Percentiles rank a stretch among this genome's conserved stretches.
phyloP scores from a whole-genome alignment of 2,113 vertebrate species.

The Zosterops hypoxanthus region DNA sequence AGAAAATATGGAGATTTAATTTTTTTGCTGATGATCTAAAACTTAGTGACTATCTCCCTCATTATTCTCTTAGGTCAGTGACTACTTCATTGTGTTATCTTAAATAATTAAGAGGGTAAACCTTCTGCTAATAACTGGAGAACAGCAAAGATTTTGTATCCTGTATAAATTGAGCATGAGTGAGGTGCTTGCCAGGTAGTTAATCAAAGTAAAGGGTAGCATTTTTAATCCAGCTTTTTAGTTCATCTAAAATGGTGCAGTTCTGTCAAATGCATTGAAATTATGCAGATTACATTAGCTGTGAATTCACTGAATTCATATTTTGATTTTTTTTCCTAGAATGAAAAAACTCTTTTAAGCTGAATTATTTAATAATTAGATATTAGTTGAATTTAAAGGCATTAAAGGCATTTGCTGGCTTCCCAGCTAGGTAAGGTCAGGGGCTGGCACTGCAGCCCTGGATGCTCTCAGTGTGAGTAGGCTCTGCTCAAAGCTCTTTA shows the following conservation, averaged over 20 bases:
- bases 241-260: neutral
- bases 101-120: constrained; percentile 41
- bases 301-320: neutral
- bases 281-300: neutral
- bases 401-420: neutral
- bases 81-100: constrained; percentile 3
- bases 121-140: neutral
- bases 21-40: neutral
- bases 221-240: neutral
- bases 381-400: neutral
- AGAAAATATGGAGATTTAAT: neutral
- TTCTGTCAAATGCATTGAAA: neutral
- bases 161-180: neutral
- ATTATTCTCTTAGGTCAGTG: constrained; percentile 3
- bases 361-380: neutral
- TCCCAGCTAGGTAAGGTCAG: neutral
- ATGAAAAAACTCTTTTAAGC: neutral
- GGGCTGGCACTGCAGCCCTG: neutral
- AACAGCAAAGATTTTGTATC: neutral
- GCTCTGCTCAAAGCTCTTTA: neutral
- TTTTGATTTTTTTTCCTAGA: neutral
- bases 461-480: neutral
- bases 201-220: neutral
- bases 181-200: neutral
- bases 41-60: neutral